Conservation (phyloP, 2,888 invertebrate species). For the Empis livida region DNA sequence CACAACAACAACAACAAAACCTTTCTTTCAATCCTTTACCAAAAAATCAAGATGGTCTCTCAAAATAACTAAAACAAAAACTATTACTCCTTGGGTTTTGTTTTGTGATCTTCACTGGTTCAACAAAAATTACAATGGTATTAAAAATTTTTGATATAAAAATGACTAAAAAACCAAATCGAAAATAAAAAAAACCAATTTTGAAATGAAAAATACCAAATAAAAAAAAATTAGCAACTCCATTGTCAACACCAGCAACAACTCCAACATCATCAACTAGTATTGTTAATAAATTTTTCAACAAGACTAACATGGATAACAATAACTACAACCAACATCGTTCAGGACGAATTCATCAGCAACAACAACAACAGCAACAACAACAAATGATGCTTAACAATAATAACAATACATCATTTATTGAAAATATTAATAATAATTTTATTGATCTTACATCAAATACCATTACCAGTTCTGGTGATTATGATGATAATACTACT, state of each 20-base stretch:
- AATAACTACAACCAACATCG: conserved; percentile 24
- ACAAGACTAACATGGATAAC: conserved; percentile 16
- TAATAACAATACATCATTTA: not conserved
- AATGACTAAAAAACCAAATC: conserved; percentile 1
- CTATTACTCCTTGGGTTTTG: conserved; percentile 10
- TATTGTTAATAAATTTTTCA: no score
- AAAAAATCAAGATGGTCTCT: conserved; percentile 8
- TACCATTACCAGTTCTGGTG: conserved; percentile 17
- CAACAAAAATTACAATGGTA: no score
- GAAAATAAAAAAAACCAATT: conserved; percentile 1
- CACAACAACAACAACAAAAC: no score
- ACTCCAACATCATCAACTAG: conserved; percentile 21
- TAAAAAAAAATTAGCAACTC: conserved; percentile 24
- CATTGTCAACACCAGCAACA: conserved; percentile 31
- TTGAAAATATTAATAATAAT: conserved; percentile 10
- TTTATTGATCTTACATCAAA: conserved; percentile 15
- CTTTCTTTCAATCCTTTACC: not conserved
- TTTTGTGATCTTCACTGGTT: not conserved
- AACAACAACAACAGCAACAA: conserved; percentile 13
- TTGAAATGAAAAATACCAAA: not conserved
- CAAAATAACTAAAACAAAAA: conserved; percentile 17
- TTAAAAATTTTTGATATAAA: no score
- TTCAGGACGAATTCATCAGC: conserved; percentile 25
- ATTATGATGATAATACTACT: conserved; percentile 12
- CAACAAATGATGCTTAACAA: not conserved